phyloP scores from a whole-genome alignment of 30 jellyfish, hydroid and myxozoan genomes.

The Cassiopea xamachana region DNA sequence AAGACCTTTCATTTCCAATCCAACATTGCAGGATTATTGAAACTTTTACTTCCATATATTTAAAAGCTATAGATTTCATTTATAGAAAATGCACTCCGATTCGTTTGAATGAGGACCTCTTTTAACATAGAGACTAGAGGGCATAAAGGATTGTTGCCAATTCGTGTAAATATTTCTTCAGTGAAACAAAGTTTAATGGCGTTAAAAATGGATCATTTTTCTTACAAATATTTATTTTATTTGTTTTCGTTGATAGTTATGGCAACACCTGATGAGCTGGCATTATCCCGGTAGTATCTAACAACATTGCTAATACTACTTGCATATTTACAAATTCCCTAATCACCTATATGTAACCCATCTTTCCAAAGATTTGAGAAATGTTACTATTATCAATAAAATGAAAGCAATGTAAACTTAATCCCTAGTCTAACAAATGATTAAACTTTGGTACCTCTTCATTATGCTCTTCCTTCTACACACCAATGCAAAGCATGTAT shows the following conservation, averaged over 20 bases:
- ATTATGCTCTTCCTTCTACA: conserved; percentile 7
- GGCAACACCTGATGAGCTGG: conserved; percentile 17
- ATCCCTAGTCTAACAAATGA: neutral
- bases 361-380: conserved; percentile 11
- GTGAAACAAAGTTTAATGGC: neutral
- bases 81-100: too few relatives aligned
- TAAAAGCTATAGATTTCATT: too few relatives aligned
- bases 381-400: conserved; percentile 1
- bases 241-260: neutral
- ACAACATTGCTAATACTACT: conserved; percentile 1
- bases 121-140: too few relatives aligned
- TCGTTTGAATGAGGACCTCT: too few relatives aligned
- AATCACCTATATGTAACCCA: conserved; percentile 2
- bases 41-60: too few relatives aligned
- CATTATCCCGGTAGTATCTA: conserved; percentile 12
- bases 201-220: conserved; percentile 9
- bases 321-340: conserved; percentile 4
- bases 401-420: neutral
- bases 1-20: too few relatives aligned
- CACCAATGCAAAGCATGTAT: neutral
- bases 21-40: too few relatives aligned
- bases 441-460: conserved; percentile 13
- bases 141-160: neutral
- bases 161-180: neutral
- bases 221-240: neutral